A percentile compares a stretch with the other conserved stretches of the same genome.
Evolutionary conservation across 2,888 invertebrate species (phyloP).

Genomic region (Coronaproctus castanopsis): DNA sequence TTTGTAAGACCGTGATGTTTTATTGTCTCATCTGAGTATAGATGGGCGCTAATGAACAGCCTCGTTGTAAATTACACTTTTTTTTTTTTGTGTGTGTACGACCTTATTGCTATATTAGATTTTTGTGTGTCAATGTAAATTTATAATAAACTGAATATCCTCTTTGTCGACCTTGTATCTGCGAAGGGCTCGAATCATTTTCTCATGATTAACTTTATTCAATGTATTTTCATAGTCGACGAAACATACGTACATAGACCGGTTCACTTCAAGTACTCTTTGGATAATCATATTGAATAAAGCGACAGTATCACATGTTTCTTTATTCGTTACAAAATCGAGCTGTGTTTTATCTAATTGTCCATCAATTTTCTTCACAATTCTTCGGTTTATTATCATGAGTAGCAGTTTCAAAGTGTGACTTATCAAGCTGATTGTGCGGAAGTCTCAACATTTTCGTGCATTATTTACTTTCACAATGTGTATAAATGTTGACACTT

Average conservation of each 20-base stretch:
- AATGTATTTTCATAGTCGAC: constrained; percentile 10
- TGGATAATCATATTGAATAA: neutral
- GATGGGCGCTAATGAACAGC: no score
- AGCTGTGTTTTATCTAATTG: constrained; percentile 3
- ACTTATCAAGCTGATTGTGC: constrained; percentile 17
- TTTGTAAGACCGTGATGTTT: no score
- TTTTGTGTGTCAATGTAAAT: no score
- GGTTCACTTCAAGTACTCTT: neutral
- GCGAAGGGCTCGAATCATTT: neutral
- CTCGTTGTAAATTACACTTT: no score
- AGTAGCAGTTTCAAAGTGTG: constrained; percentile 18
- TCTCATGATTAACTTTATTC: constrained; percentile 2
- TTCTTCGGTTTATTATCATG: constrained; percentile 12
- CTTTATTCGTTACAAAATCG: neutral
- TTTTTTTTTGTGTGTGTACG: no score
- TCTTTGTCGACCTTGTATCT: neutral
- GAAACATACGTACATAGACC: constrained; percentile 1
- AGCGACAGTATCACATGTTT: neutral
- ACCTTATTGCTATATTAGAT: no score
- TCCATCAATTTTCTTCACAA: neutral
- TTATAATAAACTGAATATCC: constrained; percentile 5
- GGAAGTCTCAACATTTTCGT: constrained; percentile 15
- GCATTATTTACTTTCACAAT: constrained; percentile 16
- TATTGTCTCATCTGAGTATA: no score
- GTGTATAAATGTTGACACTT: constrained; percentile 13